phyloP scores from a whole-genome alignment of 2,113 vertebrate species.

The Corydoras maculifer region DNA sequence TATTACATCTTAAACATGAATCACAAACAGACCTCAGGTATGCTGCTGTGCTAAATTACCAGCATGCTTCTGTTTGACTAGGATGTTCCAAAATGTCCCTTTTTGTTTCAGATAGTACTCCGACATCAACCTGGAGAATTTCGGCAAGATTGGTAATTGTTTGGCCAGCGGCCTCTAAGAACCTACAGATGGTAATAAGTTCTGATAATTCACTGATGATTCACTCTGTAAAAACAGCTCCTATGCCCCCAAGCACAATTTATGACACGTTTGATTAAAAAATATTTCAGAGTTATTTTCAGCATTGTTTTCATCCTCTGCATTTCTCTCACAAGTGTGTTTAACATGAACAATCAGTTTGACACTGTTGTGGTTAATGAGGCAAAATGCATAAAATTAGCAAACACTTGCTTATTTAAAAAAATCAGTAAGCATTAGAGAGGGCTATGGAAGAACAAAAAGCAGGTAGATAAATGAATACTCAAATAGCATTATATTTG shows the following conservation, averaged over 20 bases:
- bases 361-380: background rate
- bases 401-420: background rate
- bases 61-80: background rate
- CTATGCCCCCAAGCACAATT: background rate
- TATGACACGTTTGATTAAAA: background rate
- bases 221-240: background rate
- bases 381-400: background rate
- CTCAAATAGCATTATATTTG: too few relatives aligned
- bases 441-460: background rate
- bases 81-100: background rate
- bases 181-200: conserved; percentile 11
- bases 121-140: background rate
- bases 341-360: background rate
- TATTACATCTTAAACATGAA: background rate
- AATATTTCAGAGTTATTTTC: background rate
- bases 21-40: background rate
- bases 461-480: too few relatives aligned
- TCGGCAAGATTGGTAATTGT: background rate
- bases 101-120: background rate
- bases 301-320: background rate
- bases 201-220: conserved; percentile 1
- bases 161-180: background rate
- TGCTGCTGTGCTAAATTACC: background rate
- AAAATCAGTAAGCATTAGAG: background rate
- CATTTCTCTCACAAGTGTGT: background rate